phyloP scores from a whole-genome alignment of 2,797 vertebrate genomes.

The Chrysocyon brachyurus region DNA sequence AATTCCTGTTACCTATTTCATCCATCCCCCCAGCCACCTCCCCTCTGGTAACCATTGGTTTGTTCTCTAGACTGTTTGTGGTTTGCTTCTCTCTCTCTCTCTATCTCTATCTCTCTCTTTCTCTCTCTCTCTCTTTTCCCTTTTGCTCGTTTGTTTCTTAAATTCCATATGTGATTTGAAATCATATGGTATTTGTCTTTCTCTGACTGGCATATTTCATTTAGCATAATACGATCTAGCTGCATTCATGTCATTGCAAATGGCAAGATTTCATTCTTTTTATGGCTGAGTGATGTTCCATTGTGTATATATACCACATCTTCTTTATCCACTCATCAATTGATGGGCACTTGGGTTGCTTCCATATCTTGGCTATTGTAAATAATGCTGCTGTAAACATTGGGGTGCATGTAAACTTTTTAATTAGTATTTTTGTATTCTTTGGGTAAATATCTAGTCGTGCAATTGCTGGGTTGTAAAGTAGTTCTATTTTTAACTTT shows the following conservation, averaged over 20 bases:
- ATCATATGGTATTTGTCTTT: not conserved
- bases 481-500: not conserved
- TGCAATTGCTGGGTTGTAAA: not conserved
- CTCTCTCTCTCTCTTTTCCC: not conserved
- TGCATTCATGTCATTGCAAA: not conserved
- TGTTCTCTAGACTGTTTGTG: not conserved
- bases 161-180: not conserved
- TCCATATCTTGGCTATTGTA: not conserved
- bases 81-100: not conserved
- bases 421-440: not conserved
- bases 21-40: not conserved
- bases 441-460: not conserved
- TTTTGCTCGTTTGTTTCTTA: not conserved
- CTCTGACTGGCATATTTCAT: not conserved
- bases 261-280: not conserved
- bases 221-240: not conserved
- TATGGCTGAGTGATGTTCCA: not conserved
- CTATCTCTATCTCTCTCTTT: not conserved
- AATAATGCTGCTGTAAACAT: not conserved
- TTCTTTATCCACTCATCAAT: not conserved
- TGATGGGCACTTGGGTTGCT: not conserved
- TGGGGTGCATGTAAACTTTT: not conserved
- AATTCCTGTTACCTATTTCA: not conserved
- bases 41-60: not conserved
- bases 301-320: not conserved